Conservation (phyloP, 2,113 vertebrate species). For the Orientallactaga bullata region DNA sequence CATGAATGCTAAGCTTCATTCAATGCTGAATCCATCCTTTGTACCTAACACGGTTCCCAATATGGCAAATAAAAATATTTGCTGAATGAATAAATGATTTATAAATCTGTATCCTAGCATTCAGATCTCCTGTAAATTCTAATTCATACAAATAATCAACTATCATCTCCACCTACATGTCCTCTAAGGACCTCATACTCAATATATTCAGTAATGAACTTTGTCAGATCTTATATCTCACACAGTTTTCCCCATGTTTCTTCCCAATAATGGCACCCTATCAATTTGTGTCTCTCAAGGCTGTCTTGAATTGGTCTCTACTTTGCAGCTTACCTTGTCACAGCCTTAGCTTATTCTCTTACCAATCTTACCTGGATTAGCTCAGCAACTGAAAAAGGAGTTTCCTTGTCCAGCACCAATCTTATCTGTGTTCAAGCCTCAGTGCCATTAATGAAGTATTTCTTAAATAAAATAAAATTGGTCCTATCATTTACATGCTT, state of each 20-base stretch:
- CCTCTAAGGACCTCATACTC: background rate
- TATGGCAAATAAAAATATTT: background rate
- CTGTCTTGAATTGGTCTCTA: background rate
- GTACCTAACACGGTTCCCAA: background rate
- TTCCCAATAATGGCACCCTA: background rate
- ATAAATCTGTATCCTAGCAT: background rate
- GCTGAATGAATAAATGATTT: background rate
- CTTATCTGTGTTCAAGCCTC: background rate
- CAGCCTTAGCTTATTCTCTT: background rate
- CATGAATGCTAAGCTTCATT: background rate
- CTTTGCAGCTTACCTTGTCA: background rate
- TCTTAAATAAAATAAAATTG: background rate
- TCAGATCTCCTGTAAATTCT: conserved; percentile 34
- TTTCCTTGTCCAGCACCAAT: background rate
- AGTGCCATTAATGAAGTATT: background rate
- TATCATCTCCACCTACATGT: background rate
- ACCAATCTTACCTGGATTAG: background rate
- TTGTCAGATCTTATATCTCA: background rate
- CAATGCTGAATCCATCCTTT: background rate
- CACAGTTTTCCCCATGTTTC: background rate
- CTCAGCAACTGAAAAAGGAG: background rate
- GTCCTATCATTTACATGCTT: background rate
- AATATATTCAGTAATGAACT: background rate
- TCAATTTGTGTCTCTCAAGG: background rate
- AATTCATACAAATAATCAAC: background rate